Conservation (phyloP, 2,888 invertebrate genomes). For the Rhopalosiphum nymphaeae region DNA sequence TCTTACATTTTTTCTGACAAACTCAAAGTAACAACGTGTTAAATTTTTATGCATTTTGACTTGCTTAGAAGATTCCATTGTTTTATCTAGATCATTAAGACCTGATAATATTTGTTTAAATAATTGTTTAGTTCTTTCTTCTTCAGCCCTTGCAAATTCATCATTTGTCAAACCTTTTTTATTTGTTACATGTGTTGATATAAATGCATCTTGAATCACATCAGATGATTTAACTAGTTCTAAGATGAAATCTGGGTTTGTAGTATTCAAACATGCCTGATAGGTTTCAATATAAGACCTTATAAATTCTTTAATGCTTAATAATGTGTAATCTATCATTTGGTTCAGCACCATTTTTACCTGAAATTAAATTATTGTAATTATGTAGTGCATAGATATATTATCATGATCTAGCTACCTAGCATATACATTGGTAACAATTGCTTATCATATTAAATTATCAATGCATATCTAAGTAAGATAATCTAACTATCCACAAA, state of each 20-base stretch:
- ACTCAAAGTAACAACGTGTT: constrained; percentile 50
- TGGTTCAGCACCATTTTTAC: constrained; percentile 16
- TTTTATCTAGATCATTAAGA: constrained; percentile 22
- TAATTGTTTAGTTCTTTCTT: constrained; percentile 35
- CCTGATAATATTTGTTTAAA: constrained; percentile 46
- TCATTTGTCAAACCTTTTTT: constrained; percentile 29
- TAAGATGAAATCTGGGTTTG: constrained; percentile 38
- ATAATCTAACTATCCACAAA: not conserved
- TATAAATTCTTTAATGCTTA: constrained; percentile 37
- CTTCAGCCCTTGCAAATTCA: constrained; percentile 13
- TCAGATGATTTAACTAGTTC: constrained; percentile 28
- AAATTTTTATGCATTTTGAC: constrained; percentile 41
- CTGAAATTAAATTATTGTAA: constrained; percentile 5
- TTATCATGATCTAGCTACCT: not conserved
- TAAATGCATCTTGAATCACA: constrained; percentile 30
- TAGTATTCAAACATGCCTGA: constrained; percentile 42
- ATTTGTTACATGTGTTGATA: constrained; percentile 4
- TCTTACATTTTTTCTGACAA: constrained; percentile 22
- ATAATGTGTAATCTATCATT: constrained; percentile 12
- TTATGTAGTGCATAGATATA: not conserved
- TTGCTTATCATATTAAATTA: too few species aligned
- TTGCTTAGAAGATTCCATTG: constrained; percentile 37
- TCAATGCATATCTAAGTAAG: too few species aligned
- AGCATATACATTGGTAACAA: too few species aligned
- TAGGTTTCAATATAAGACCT: constrained; percentile 46